Conservation (phyloP, 64 coral and sea anemone species). For the Pocillopora damicornis region DNA sequence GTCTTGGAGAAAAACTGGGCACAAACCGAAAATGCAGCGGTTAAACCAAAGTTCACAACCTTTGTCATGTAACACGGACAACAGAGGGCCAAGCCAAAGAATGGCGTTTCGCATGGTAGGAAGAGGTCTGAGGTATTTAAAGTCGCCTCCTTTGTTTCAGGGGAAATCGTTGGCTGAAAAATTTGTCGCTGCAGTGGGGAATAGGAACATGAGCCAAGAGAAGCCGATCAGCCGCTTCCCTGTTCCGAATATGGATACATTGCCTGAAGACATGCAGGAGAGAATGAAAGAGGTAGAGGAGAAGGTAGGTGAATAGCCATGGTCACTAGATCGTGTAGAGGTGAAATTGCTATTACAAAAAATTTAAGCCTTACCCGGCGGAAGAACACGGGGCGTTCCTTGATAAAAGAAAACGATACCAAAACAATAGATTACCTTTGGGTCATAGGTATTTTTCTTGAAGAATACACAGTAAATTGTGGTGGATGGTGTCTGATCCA, state of each 20-base stretch:
- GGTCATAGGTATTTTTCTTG: no score
- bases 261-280: conserved; percentile 79
- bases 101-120: neutral
- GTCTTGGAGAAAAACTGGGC: neutral
- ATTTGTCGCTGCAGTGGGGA: neutral
- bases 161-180: neutral
- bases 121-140: neutral
- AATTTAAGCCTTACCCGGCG: no score
- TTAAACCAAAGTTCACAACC: neutral
- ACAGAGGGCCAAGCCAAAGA: neutral
- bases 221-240: conserved; percentile 88
- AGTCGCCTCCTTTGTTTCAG: neutral
- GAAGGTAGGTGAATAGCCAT: conserved; percentile 45
- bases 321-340: no score
- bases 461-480: no score
- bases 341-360: neutral
- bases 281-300: conserved; percentile 78
- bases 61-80: neutral
- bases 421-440: no score
- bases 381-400: no score
- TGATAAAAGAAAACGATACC: no score
- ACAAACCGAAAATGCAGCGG: neutral
- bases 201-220: conserved; percentile 37
- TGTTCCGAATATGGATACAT: conserved; percentile 59
- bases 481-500: no score